Percentiles rank a stretch among this genome's conserved stretches.
phyloP scores from a whole-genome alignment of 2,888 invertebrate genomes.

The Spialia ferax region DNA sequence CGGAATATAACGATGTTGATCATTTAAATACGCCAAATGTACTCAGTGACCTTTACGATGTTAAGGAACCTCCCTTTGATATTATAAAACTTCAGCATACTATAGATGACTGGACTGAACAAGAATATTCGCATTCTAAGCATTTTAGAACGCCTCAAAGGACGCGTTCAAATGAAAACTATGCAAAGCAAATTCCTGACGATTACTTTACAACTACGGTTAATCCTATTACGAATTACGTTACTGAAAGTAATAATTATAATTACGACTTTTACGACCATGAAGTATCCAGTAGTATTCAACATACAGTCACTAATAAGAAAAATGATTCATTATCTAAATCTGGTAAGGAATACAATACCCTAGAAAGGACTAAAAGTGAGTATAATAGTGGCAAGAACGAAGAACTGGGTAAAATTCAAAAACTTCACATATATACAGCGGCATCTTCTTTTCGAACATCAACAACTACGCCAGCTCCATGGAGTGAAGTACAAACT shows the following conservation, averaged over 20 bases:
- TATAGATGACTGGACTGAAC: conserved; percentile 94
- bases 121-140: conserved; percentile 89
- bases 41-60: conserved; percentile 72
- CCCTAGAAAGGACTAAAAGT: conserved; percentile 65
- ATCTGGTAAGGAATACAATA: conserved; percentile 68
- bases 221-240: conserved; percentile 69
- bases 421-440: conserved; percentile 74
- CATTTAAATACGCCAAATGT: conserved; percentile 72
- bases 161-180: conserved; percentile 84
- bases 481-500: conserved; percentile 90
- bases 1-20: conserved; percentile 83
- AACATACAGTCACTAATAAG: conserved; percentile 71
- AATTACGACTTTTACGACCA: conserved; percentile 78
- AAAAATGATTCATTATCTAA: conserved; percentile 56
- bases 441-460: conserved; percentile 75
- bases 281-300: conserved; percentile 79
- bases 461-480: conserved; percentile 75
- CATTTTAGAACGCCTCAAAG: conserved; percentile 77
- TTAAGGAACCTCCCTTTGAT: conserved; percentile 88
- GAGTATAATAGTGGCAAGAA: conserved; percentile 60
- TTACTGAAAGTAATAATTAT: conserved; percentile 64
- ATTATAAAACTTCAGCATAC: conserved; percentile 92
- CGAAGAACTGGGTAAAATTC: conserved; percentile 59
- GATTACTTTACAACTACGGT: conserved; percentile 91
- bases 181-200: conserved; percentile 92